phyloP scores from a whole-genome alignment of 2,797 vertebrate genomes.

The Halcyon smyrnensis region DNA sequence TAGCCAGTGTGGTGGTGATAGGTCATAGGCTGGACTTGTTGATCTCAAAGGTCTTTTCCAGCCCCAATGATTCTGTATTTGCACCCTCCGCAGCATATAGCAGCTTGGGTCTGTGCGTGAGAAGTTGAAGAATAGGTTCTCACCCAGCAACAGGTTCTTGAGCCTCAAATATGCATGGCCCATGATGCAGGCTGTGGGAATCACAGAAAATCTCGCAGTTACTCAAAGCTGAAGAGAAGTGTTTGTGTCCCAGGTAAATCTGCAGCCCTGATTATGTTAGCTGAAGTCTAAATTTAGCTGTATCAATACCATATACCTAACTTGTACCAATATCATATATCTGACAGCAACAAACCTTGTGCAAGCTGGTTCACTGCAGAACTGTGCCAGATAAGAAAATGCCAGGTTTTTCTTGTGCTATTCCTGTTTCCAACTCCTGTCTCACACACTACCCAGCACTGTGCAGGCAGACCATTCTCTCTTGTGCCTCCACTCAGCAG shows the following conservation, averaged over 20 bases:
- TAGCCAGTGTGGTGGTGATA: too few relatives aligned
- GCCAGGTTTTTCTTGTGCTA: neutral
- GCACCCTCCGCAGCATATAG: fast-evolving
- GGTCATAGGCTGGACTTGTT: too few relatives aligned
- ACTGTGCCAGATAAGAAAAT: neutral
- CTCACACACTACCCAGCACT: neutral
- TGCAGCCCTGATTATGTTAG: neutral
- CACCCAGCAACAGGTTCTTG: neutral
- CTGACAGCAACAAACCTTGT: fast-evolving
- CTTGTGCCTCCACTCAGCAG: neutral
- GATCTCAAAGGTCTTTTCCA: too few relatives aligned
- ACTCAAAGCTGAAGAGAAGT: neutral
- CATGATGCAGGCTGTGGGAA: neutral
- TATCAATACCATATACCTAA: fast-evolving
- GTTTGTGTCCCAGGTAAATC: neutral
- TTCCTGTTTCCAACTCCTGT: neutral
- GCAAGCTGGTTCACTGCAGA: neutral
- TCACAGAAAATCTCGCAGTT: neutral
- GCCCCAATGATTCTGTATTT: neutral
- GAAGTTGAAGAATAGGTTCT: neutral
- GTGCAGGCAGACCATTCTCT: neutral
- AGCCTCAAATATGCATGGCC: neutral
- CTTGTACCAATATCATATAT: neutral
- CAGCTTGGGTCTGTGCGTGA: fast-evolving
- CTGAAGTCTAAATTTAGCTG: neutral